phyloP scores from a whole-genome alignment of 2,113 vertebrate genomes.

The Gambusia holbrooki region DNA sequence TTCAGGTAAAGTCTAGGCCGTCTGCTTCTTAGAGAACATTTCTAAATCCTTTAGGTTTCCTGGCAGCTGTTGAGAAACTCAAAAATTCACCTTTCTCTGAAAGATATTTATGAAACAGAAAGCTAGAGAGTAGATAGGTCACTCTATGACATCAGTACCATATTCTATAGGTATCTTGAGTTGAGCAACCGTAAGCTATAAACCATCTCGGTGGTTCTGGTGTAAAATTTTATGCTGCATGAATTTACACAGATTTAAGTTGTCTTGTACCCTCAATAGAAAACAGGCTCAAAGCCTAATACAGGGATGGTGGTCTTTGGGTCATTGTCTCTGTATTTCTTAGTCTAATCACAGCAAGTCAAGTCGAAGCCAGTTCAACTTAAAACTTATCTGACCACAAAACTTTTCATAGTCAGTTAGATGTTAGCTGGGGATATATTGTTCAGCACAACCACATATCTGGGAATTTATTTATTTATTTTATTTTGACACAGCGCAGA shows the following conservation, averaged over 20 bases:
- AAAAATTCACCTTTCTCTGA: neutral
- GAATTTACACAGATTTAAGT: neutral
- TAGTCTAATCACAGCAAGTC: neutral
- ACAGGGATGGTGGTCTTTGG: neutral
- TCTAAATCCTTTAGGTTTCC: neutral
- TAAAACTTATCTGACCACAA: neutral
- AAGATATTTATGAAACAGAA: neutral
- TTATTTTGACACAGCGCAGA: no score
- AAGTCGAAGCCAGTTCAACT: neutral
- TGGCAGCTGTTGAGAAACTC: neutral
- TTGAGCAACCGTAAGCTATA: no score
- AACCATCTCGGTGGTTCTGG: neutral
- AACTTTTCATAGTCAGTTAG: neutral
- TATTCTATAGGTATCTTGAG: neutral
- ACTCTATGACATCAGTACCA: neutral
- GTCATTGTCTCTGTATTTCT: neutral
- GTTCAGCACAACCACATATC: no score
- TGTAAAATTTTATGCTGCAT: neutral
- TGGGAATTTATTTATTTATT: no score
- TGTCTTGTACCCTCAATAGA: neutral
- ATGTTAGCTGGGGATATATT: neutral
- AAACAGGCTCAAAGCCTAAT: neutral
- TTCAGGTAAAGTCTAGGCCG: neutral
- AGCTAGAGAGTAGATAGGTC: neutral
- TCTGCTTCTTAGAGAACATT: neutral